Base-by-base conservation (phyloP, 1,140 invertebrate genomes). In the Euura lappo region DNA sequence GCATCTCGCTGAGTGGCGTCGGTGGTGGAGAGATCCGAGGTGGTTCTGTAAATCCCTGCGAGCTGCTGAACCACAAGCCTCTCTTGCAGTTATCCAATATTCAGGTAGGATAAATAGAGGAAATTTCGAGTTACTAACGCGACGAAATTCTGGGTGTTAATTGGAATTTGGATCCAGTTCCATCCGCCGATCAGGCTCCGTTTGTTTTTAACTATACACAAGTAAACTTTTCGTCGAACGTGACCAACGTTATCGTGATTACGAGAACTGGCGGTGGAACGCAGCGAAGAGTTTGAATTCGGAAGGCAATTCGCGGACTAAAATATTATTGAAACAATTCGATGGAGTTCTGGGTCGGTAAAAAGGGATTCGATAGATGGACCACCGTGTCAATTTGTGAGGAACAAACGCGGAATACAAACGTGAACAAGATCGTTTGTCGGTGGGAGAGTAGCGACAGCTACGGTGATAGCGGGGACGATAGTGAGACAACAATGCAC, bases 401-500 rank as follows among this genome's bases (percentile, higher is more conserved):
- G 8, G 51, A 6, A 60, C 13, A 60, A 60, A 60, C 51, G 51
- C 51, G 51, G 51, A 60, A 60, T 60, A 60, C 51, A 60, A 60
- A 60, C 2, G 3, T 8, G 51, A 28, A 8, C 3, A 60, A 60
- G 51, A 60, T 60, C 51, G 51, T 60, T 60, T 60, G 13, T 60
- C 13, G 51, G 51, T 60, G 10, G 51, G 51, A 60, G 8, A 60
- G 51, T 60, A 60, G 51, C 51, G 51, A 60, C 51, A 60, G 51
- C 51, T 60, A 60, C 8, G 2, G 2, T 60, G 51, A 60, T n/a
- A 60, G n/a, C 28, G 1, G 28, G 28, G 28, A 28, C 28, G 28
- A 28, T 28, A 28, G 51, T 11, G 51, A 60, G 51, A 60, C 51
- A 60, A 60, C 51, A 60, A 60, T 60, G 28, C 69, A 46, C 69